Base-by-base conservation (phyloP, 2,797 vertebrate genomes). In the Ctenochaetus hawaiiensis region DNA sequence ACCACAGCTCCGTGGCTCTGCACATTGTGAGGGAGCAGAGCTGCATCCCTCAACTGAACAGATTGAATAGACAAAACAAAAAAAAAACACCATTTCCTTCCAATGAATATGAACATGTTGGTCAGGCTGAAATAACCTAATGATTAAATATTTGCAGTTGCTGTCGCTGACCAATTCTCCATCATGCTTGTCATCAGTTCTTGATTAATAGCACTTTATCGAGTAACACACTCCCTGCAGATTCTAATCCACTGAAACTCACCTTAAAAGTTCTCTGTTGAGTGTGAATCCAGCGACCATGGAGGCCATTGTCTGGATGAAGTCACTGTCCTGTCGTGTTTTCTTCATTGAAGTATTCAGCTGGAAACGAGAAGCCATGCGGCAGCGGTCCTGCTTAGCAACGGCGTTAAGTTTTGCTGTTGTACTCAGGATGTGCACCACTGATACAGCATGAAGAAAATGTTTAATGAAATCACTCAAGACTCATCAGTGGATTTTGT, bases 301-400 rank as follows among this genome's bases (percentile, higher is more conserved):
- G 22, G 63, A 52, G 79, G 64, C 60, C 62, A 51, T 2, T 65
- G 67, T 58, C 85, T 68, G 75, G 63, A 74, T 49, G 1, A 72
- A 84, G 72, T 72, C 75, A 51, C 22, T 83, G 81, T 78, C 81
- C 18, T 12, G 63, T 43, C 66, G 58, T 48, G 71, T 88, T 58
- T 76, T 57, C 77, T 18, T 90, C 77, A 65, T 49, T 0, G 44
- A 64, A 49, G 75, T 53, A 81, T 72, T 80, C 72, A 81, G 75
- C 67, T 77, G 77, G 74, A 86, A 89, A 76, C 67, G 58, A 52
- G 47, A 53, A 56, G 63, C 68, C 30, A 37, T 4, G 1, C 63
- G 64, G 47, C 22, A 44, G 80, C 26, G 65, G 45, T 72, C 54
- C 72, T 68, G 18, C 65, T 81, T 20, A 57, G 68, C 47, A 61